These are phyloP conservation scores for Neomicropteryx cornuta DNA, from an alignment of 1,140 invertebrate species.

Conservation along the genomic window DNA sequence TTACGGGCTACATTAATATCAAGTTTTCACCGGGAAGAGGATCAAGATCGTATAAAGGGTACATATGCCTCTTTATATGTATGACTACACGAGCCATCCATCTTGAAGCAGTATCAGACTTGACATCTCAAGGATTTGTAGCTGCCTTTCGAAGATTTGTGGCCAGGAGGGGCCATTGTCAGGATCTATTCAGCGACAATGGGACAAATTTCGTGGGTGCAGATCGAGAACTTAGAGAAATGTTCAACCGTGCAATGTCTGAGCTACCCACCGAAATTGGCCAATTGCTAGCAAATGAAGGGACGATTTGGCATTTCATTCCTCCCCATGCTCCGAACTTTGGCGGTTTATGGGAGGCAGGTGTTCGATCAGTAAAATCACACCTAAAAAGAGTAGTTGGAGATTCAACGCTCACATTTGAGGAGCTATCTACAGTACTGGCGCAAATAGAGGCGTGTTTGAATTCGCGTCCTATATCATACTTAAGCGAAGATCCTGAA, in stretches of 20 bases:
- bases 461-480: constrained; percentile 13
- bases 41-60: constrained; percentile 1
- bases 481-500: constrained; percentile 10
- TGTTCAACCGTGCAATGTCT: too few relatives aligned
- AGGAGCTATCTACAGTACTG: constrained; percentile 17
- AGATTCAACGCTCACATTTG: constrained; percentile 14
- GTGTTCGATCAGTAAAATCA: constrained; percentile 10
- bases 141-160: constrained; percentile 7
- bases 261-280: too few relatives aligned
- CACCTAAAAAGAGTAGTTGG: constrained; percentile 23
- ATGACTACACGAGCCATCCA: constrained; percentile 3
- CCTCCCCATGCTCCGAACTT: constrained; percentile 23
- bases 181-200: constrained; percentile 14
- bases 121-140: neutral
- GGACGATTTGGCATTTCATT: constrained; percentile 28
- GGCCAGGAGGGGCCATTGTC: constrained; percentile 14
- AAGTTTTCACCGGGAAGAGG: constrained; percentile 4
- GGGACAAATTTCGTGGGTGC: constrained; percentile 20
- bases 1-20: constrained; percentile 16
- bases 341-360: constrained; percentile 21
- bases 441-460: constrained; percentile 18
- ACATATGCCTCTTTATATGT: constrained; percentile 3
- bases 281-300: constrained; percentile 6
- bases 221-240: too few relatives aligned
- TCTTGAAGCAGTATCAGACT: neutral